A percentile compares a stretch with the other conserved stretches of the same genome.
Evolutionary conservation across 1,140 invertebrate species (phyloP).

Genomic region (Zaprionus lachaisei): DNA sequence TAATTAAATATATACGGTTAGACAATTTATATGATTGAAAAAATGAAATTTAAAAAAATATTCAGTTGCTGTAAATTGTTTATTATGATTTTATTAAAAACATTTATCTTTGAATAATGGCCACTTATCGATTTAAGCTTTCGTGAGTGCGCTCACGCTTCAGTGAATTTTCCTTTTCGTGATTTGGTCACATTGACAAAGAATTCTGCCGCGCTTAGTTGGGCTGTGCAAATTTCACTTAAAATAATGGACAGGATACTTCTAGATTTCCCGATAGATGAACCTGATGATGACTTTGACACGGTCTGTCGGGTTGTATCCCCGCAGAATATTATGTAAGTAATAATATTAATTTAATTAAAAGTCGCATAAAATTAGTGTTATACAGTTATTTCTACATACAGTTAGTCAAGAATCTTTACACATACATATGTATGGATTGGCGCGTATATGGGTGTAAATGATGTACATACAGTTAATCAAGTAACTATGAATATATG

Average conservation of each 20-base stretch:
- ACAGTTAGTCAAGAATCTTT: too few relatives aligned
- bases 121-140: not conserved
- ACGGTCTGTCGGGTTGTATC: constrained; percentile 25
- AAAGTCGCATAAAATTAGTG: not conserved
- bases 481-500: too few relatives aligned
- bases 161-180: not conserved
- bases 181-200: constrained; percentile 32
- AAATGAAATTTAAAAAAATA: not conserved
- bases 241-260: constrained; percentile 37
- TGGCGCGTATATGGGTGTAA: too few relatives aligned
- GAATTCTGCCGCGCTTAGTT: constrained; percentile 15
- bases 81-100: not conserved
- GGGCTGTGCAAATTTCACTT: constrained; percentile 16
- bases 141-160: not conserved
- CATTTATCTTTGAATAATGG: not conserved
- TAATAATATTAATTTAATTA: not conserved
- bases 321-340: constrained; percentile 57
- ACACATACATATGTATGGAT: too few relatives aligned
- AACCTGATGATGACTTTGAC: constrained; percentile 13
- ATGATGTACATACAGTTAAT: too few relatives aligned
- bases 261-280: not conserved
- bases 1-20: not conserved
- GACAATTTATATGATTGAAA: not conserved
- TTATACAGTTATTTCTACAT: not conserved
- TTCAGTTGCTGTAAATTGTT: not conserved